Conservation (phyloP, 2,113 vertebrate genomes). For the Anolis sagrei region DNA sequence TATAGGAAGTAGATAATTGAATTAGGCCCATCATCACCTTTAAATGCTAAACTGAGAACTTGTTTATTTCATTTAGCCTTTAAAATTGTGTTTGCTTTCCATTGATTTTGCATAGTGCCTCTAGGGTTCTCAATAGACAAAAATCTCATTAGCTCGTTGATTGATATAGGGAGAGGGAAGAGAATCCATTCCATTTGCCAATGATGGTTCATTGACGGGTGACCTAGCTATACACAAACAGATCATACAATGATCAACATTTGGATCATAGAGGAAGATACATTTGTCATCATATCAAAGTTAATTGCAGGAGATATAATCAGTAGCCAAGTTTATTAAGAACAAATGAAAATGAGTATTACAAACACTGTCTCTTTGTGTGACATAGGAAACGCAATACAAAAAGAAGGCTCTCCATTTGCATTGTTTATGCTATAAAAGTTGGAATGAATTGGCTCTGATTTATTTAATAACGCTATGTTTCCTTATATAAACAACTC, state of each 20-base stretch:
- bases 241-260: not conserved
- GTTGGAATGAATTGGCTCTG: not conserved
- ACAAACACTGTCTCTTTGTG: not conserved
- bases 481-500: not conserved
- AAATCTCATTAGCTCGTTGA: constrained; percentile 44
- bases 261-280: not conserved
- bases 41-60: constrained; percentile 57
- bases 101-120: constrained; percentile 62
- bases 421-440: not conserved
- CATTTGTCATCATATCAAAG: constrained; percentile 8
- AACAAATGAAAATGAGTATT: not conserved
- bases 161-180: not conserved
- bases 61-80: constrained; percentile 54
- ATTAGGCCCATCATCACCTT: constrained; percentile 21
- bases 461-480: not conserved
- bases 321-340: constrained; percentile 2
- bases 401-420: not conserved
- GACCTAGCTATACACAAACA: constrained; percentile 14
- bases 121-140: constrained; percentile 43
- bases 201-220: constrained; percentile 8
- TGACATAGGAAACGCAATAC: constrained; percentile 15
- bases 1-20: constrained; percentile 41
- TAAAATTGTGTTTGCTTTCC: constrained; percentile 56
- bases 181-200: constrained; percentile 8
- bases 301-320: not conserved